Evolutionary conservation across 2,113 vertebrate genomes (phyloP), one percentile per base, ranked within the genome.

Genomic region (Ameiurus melas): DNA sequence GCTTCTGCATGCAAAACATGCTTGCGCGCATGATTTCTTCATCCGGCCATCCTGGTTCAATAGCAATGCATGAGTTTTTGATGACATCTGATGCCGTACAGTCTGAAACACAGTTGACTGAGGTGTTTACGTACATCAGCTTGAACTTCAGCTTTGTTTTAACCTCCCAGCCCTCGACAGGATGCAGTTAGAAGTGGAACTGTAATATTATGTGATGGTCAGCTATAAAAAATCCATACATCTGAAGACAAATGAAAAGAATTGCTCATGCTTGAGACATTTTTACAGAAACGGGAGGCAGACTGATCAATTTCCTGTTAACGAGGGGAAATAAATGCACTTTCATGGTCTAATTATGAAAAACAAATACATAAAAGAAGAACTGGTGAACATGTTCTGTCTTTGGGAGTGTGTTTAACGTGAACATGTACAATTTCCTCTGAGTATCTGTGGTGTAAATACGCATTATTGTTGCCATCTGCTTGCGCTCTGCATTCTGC

Each of bases 401-500:
- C 25, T 73, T 83, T 82, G 53, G 36, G 39, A 13, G 53, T 39
- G 66, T 87, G 33, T 83, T 83, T 70, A 22, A 81, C 19, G 64
- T 79, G 20, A 47, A 87, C 36, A 25, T 64, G 57, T 55, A 85
- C 51, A 81, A 66, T 27, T 25, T 73, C 73, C 80, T 57, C 66
- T 84, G 43, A 88, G 79, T 71, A 70, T 60, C 84, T 90, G 90
- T 89, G 87, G 60, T 88, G 87, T 90, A 70, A 80, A 90, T 89
- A 88, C 58, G 30, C 85, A 30, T 84, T 84, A 47, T 53, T 84
- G 78, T 71, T 58, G 70, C 85, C 62, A 62, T 27, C 86, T 84
- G 60, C 85, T 73, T 55, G 73, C 39, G 3, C 73, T 88, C 51
- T 17, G 89, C 88, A 82, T 94, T 93, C 88, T 58, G 88, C 90